Evolutionary conservation across 1,140 invertebrate species (phyloP).

Genomic region (Bilobella aurantiaca): DNA sequence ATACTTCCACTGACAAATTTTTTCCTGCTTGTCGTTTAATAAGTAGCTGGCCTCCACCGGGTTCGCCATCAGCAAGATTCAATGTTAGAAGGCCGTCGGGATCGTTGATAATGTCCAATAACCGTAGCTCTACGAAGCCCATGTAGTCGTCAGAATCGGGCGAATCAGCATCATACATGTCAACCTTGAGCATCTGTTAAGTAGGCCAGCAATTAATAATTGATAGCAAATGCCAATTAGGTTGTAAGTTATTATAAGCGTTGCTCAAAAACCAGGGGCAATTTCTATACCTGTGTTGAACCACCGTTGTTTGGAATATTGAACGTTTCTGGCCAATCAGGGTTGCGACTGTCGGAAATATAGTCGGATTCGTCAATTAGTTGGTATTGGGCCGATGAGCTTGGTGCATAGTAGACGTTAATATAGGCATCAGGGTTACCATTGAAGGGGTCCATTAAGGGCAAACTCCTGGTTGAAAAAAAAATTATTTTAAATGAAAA

Average conservation of each 20-base stretch:
- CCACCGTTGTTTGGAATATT: neutral
- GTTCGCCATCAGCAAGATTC: neutral
- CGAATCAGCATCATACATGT: neutral
- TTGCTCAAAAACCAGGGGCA: neutral
- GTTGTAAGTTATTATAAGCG: too few species aligned
- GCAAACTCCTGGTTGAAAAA: neutral
- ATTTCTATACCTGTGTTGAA: neutral
- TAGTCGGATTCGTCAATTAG: neutral
- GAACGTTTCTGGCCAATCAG: neutral
- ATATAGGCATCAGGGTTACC: constrained; percentile 7
- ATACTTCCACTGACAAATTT: neutral
- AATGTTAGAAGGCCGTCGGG: neutral
- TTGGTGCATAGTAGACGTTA: neutral
- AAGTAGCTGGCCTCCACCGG: neutral
- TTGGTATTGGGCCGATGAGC: neutral
- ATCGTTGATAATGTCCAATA: neutral
- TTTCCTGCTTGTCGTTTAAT: neutral
- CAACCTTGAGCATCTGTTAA: constrained; percentile 1
- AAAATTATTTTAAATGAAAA: neutral
- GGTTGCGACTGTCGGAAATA: constrained; percentile 1
- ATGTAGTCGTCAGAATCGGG: constrained; percentile 10
- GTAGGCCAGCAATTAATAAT: neutral
- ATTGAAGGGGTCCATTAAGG: neutral
- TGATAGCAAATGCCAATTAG: neutral
- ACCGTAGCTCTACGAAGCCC: neutral